Conservation (phyloP, 2,797 vertebrate species). For the Rhinogobio ventralis region DNA sequence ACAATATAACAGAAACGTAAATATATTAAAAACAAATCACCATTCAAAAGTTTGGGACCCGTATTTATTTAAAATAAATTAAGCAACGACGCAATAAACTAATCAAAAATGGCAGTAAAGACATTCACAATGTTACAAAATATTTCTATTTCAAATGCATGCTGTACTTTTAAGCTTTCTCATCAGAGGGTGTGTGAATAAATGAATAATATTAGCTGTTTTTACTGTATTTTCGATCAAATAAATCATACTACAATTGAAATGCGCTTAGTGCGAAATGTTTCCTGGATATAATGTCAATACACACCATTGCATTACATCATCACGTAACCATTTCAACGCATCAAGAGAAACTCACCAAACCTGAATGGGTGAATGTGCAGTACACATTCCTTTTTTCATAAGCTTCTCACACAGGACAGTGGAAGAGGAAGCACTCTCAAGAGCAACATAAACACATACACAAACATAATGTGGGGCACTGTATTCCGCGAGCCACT, state of each 20-base stretch:
- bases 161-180: neutral
- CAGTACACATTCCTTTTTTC: conserved; percentile 73
- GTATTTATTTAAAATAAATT: neutral
- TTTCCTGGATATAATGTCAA: neutral
- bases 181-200: too few species aligned
- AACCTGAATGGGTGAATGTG: conserved; percentile 75
- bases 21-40: neutral
- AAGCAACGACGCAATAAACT: neutral
- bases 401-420: conserved; percentile 43
- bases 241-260: neutral
- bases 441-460: neutral
- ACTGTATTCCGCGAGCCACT: conserved; percentile 15
- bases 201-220: neutral
- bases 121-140: neutral
- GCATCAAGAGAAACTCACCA: conserved; percentile 73
- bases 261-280: neutral
- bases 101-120: neutral
- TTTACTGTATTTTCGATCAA: neutral
- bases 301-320: conserved; percentile 6
- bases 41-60: neutral
- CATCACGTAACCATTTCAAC: conserved; percentile 66
- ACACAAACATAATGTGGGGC: conserved; percentile 12
- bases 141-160: neutral
- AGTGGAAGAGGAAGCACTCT: conserved; percentile 24
- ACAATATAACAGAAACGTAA: neutral